Conservation (phyloP, 2,113 vertebrate genomes). For the Embiotoca jacksoni region DNA sequence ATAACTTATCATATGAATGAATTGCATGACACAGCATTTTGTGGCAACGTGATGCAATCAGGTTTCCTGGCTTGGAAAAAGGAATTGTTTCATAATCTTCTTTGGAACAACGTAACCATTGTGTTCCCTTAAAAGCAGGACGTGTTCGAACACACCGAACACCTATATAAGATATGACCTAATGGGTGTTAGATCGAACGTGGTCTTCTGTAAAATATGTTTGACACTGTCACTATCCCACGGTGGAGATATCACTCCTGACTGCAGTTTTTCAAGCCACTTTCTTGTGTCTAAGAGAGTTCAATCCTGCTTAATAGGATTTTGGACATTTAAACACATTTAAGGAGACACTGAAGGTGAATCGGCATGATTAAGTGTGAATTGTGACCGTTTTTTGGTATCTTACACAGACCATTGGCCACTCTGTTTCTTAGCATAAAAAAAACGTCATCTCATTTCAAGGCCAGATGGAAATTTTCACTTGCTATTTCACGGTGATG, state of each 20-base stretch:
- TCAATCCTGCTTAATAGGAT: too few relatives aligned
- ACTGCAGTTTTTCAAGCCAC: conserved; percentile 16
- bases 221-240: conserved; percentile 25
- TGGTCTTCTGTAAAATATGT: conserved; percentile 22
- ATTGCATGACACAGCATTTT: conserved; percentile 42
- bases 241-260: conserved; percentile 9
- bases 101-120: conserved; percentile 69
- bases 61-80: conserved; percentile 61
- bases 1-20: conserved; percentile 41
- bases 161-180: conserved; percentile 50
- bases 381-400: conserved; percentile 13
- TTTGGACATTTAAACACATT: neutral
- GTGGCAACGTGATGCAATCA: conserved; percentile 53
- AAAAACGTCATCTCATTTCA: conserved; percentile 28
- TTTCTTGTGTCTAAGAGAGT: neutral
- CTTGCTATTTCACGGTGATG: neutral
- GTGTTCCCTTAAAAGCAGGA: conserved; percentile 57
- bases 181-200: conserved; percentile 12
- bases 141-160: conserved; percentile 10
- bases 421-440: conserved; percentile 2
- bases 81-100: conserved; percentile 67
- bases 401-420: neutral
- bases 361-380: conserved; percentile 24
- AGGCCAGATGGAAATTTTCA: conserved; percentile 4
- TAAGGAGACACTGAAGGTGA: neutral